These are phyloP conservation scores for Dascillus cervinus DNA, from an alignment of 2,888 invertebrate species.

Conservation along the genomic window DNA sequence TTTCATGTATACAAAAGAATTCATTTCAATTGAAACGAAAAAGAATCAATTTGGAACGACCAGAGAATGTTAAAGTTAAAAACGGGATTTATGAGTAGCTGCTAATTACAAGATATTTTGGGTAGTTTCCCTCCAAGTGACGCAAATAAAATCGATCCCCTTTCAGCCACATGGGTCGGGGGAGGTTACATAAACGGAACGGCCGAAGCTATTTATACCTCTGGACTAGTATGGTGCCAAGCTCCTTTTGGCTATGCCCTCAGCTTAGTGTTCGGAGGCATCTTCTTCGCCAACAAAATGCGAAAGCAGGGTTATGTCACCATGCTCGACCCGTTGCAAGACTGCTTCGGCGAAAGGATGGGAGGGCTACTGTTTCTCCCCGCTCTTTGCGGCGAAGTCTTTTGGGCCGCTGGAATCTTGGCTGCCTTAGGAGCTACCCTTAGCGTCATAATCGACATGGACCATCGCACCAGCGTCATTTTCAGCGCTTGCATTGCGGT, in stretches of 20 bases:
- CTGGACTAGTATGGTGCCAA: conserved; percentile 93
- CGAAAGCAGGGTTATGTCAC: conserved; percentile 95
- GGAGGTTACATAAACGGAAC: conserved; percentile 99
- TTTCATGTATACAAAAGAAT: no score
- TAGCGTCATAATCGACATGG: conserved; percentile 94
- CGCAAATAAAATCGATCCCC: conserved; percentile 17
- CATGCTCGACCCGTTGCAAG: conserved; percentile 97
- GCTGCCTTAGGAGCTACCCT: conserved; percentile 94
- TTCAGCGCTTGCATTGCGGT: conserved; percentile 94
- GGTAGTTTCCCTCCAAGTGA: background rate
- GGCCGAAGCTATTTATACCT: conserved; percentile 92
- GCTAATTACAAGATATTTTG: background rate
- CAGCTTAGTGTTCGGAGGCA: conserved; percentile 90
- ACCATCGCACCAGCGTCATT: conserved; percentile 86
- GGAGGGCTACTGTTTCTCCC: conserved; percentile 94
- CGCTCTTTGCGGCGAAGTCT: conserved; percentile 94
- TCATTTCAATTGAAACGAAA: no score
- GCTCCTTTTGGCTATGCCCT: conserved; percentile 98
- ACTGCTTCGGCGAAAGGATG: conserved; percentile 94
- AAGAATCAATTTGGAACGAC: no score
- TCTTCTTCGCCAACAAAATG: conserved; percentile 98
- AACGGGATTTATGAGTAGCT: no score
- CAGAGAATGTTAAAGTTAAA: no score
- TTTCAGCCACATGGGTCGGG: conserved; percentile 97
- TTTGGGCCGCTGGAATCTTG: conserved; percentile 98